These are phyloP conservation scores for Drosophila erecta DNA, from an alignment of 1,140 invertebrate species.

Conservation along the genomic window DNA sequence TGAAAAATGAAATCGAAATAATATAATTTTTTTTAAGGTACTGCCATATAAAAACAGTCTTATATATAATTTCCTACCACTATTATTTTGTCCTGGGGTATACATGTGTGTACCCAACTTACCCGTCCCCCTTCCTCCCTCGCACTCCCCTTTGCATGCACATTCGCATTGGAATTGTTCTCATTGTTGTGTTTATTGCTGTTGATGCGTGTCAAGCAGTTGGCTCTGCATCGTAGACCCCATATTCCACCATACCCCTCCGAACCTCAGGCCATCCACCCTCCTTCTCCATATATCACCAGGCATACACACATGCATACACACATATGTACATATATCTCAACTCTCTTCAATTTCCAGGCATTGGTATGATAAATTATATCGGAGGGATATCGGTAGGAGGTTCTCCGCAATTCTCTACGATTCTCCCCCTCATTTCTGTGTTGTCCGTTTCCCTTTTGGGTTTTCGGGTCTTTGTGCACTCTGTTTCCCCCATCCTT, in stretches of 20 bases:
- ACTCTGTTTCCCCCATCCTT: background rate
- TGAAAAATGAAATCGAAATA: background rate
- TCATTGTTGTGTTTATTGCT: slow-evolving; percentile 24
- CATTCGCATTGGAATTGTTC: slow-evolving; percentile 11
- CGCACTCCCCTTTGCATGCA: background rate
- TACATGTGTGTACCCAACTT: background rate
- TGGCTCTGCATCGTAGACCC: slow-evolving; percentile 8
- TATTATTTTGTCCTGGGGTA: slow-evolving; percentile 7
- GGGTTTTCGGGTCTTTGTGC: background rate
- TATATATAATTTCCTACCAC: background rate
- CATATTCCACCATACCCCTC: background rate
- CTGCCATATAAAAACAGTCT: no score
- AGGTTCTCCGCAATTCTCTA: slow-evolving; percentile 6
- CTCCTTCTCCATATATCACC: background rate
- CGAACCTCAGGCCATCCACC: background rate
- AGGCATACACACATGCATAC: background rate
- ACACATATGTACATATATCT: background rate
- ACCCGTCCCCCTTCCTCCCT: background rate
- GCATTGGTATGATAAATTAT: slow-evolving; percentile 69
- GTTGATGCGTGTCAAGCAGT: slow-evolving; percentile 24
- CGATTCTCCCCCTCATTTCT: background rate
- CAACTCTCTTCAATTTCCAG: slow-evolving; percentile 53
- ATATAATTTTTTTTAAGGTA: no score
- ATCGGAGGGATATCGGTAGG: slow-evolving; percentile 32
- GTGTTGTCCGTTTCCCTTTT: background rate